phyloP scores from a whole-genome alignment of 2,113 vertebrate genomes.

The Halcyon malimbica region DNA sequence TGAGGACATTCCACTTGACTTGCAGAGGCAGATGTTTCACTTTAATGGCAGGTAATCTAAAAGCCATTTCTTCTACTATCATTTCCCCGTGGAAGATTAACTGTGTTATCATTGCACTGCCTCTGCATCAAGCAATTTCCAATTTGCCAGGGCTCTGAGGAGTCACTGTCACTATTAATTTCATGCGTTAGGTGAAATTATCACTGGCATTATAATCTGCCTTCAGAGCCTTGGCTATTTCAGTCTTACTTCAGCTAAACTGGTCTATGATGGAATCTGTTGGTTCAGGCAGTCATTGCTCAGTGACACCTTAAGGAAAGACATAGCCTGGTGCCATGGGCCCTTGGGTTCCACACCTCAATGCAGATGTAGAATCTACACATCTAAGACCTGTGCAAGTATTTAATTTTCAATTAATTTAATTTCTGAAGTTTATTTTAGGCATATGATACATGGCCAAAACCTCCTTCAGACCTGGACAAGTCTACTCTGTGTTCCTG shows the following conservation, averaged over 20 bases:
- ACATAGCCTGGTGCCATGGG: neutral
- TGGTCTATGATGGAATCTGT: neutral
- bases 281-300: neutral
- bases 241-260: neutral
- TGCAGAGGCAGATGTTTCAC: conserved; percentile 51
- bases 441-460: neutral
- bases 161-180: neutral
- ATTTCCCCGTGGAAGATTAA: neutral
- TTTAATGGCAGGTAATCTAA: conserved; percentile 61
- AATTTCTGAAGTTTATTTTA: neutral
- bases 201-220: neutral
- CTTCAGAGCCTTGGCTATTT: neutral
- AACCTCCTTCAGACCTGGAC: neutral
- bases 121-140: conserved; percentile 29
- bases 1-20: conserved; percentile 7
- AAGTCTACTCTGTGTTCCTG: neutral
- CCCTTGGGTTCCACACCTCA: neutral
- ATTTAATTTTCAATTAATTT: neutral
- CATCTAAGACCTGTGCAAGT: neutral
- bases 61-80: conserved; percentile 45
- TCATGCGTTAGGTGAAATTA: neutral
- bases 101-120: neutral
- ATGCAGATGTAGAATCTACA: neutral
- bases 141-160: conserved; percentile 33
- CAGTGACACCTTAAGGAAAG: conserved; percentile 7